Evolutionary conservation across 2,888 invertebrate species (phyloP), one percentile per base, ranked within the genome.

Genomic region (Drosophila buzzatii): DNA sequence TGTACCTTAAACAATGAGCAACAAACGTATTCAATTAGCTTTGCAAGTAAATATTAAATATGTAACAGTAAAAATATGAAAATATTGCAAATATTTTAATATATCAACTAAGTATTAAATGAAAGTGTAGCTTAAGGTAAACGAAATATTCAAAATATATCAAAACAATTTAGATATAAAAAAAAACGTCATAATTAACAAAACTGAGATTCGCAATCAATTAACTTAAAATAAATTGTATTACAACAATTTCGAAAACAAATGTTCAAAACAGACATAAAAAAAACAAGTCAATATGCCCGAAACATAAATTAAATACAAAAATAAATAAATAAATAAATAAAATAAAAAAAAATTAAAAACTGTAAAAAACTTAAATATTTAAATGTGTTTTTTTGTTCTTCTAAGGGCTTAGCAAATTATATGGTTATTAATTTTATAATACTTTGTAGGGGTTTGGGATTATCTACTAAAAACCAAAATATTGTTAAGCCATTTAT

Each of bases 1-100:
- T 79, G 85, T 85, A 85, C 85, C 85, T 85, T 87, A 86, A 69
- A 76, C 42, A 64, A 51, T 68, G 74, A 69, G 65, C 60, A 77
- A 71, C 27, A 81, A 83, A 76, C 67, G 79, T 89, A 89, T 84
- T 84, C 62, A 83, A 82, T 83, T 85, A 84, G 83, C 83, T 89
- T 89, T 89, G 81, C 75, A 59, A 85, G 60, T 65, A n/a, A 71
- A 47, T 44, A 55, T 62, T 37, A 57, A 62, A 63, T 72, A 37
- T 51, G n/a, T 62, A 74, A 60, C 37, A 51, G 55, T 53, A 57
- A 45, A 37, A 14, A 9, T 31, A 47, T 42, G n/a, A 68, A 68
- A 77, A 70, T 72, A 73, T 73, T 73, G 44, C 27, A 62, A 78
- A 71, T 58, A 73, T 75, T 59, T 49, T 10, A 23, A 58, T n/a